A percentile compares a stretch with the other conserved stretches of the same genome.
phyloP scores from a whole-genome alignment of 2,113 vertebrate species.

The Terrapene triunguis region DNA sequence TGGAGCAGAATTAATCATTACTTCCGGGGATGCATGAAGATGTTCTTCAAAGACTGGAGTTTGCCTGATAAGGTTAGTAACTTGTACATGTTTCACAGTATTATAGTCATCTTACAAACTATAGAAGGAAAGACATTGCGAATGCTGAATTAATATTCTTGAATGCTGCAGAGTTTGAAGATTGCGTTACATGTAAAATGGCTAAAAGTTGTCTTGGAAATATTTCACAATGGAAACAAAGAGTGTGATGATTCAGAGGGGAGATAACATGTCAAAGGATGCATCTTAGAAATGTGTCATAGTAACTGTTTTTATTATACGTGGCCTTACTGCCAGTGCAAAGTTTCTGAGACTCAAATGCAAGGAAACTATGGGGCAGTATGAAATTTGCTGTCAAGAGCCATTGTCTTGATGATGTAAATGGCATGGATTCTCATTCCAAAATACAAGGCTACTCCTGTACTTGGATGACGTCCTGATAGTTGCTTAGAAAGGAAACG shows the following conservation, averaged over 20 bases:
- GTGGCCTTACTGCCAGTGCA: background rate
- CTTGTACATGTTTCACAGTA: background rate
- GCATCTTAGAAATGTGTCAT: background rate
- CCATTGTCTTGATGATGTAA: background rate
- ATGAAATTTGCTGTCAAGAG: background rate
- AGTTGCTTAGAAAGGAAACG: background rate
- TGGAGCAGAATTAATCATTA: background rate
- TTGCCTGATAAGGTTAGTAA: background rate
- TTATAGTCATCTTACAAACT: background rate
- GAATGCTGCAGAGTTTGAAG: background rate
- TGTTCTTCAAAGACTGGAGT: background rate
- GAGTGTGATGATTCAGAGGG: background rate
- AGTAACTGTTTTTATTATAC: too few species aligned
- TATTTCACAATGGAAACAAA: background rate
- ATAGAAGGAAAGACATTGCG: background rate
- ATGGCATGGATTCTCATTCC: background rate
- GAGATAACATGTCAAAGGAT: constrained; percentile 13
- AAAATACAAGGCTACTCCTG: background rate
- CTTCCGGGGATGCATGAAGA: background rate
- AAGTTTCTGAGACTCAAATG: background rate
- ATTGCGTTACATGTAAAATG: background rate
- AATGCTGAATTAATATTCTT: background rate
- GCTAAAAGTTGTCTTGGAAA: background rate
- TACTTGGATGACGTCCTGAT: background rate
- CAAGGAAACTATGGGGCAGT: background rate